A percentile compares a stretch with the other conserved stretches of the same genome.
Evolutionary conservation across 1,140 invertebrate species (phyloP).

Genomic region (Matsumurasca onukii): DNA sequence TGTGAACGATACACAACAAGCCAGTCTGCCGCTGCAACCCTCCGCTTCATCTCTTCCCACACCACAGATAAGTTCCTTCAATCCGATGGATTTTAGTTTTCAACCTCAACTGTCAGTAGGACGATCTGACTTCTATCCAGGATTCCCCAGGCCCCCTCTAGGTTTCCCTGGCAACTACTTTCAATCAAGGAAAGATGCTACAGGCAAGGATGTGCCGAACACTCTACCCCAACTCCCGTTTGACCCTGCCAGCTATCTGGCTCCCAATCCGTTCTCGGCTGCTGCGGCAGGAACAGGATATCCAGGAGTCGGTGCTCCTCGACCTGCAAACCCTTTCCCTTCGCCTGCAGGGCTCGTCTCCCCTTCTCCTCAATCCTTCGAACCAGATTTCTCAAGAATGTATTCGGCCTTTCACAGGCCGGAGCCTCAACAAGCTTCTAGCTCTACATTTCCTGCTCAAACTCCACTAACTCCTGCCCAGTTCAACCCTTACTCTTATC

Average conservation of each 20-base stretch:
- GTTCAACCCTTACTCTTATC: constrained; percentile 18
- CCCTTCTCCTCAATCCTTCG: constrained; percentile 40
- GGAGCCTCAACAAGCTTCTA: constrained; percentile 28
- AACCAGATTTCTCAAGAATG: constrained; percentile 52
- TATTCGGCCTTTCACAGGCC: constrained; percentile 53
- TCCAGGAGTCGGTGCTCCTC: constrained; percentile 6
- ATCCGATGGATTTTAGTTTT: constrained; percentile 16
- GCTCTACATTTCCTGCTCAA: not conserved
- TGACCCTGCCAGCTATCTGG: constrained; percentile 5
- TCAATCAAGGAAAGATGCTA: constrained; percentile 24
- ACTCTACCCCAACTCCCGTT: constrained; percentile 6
- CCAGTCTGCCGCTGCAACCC: constrained; percentile 1
- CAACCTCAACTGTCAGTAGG: constrained; percentile 15
- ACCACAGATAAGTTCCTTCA: constrained; percentile 10
- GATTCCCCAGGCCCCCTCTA: constrained; percentile 14
- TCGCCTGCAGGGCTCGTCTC: constrained; percentile 1
- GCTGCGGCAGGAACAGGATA: constrained; percentile 22
- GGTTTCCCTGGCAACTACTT: constrained; percentile 3
- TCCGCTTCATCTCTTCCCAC: constrained; percentile 8
- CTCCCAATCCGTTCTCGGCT: constrained; percentile 31
- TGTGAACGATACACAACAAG: constrained; percentile 4
- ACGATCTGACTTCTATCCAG: constrained; percentile 20
- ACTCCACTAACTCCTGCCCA: too few relatives aligned
- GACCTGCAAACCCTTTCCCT: not conserved
- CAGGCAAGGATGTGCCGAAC: constrained; percentile 21